Evolutionary conservation across 2,113 vertebrate genomes (phyloP).

Genomic region (Xiphias gladius): DNA sequence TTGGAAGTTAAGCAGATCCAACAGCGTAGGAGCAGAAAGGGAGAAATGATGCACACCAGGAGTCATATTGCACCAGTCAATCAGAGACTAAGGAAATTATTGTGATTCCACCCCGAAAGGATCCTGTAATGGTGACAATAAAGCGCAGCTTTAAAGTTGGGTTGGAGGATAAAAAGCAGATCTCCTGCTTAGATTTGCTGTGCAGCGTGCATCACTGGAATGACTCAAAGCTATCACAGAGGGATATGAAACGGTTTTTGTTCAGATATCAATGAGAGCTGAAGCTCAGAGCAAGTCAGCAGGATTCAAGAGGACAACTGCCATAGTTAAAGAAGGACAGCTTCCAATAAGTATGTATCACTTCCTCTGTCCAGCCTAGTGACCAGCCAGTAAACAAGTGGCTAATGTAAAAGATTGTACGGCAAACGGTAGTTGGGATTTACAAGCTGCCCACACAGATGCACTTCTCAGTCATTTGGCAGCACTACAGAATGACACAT

Average conservation of each 20-base stretch:
- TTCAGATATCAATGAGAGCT: slow-evolving; percentile 30
- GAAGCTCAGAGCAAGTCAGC: slow-evolving; percentile 33
- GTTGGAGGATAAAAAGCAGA: slow-evolving; percentile 24
- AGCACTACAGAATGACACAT: slow-evolving; percentile 74
- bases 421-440: slow-evolving; percentile 77
- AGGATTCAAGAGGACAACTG: slow-evolving; percentile 37
- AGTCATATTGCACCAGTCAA: slow-evolving; percentile 41
- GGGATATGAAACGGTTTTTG: background rate
- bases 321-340: slow-evolving; percentile 10
- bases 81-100: slow-evolving; percentile 50
- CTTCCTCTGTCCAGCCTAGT: slow-evolving; percentile 33
- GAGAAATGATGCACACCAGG: slow-evolving; percentile 31
- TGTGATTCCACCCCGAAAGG: slow-evolving; percentile 11
- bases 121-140: slow-evolving; percentile 28
- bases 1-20: slow-evolving; percentile 12
- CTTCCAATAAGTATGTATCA: slow-evolving; percentile 58
- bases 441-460: slow-evolving; percentile 81
- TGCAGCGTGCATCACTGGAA: slow-evolving; percentile 31
- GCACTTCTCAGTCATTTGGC: slow-evolving; percentile 79
- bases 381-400: slow-evolving; percentile 66
- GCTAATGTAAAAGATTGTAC: slow-evolving; percentile 77
- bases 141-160: slow-evolving; percentile 2
- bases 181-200: slow-evolving; percentile 18
- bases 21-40: slow-evolving; percentile 34
- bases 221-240: slow-evolving; percentile 15